phyloP scores from a whole-genome alignment of 2,888 invertebrate species.

The Ectemnius cavifrons region DNA sequence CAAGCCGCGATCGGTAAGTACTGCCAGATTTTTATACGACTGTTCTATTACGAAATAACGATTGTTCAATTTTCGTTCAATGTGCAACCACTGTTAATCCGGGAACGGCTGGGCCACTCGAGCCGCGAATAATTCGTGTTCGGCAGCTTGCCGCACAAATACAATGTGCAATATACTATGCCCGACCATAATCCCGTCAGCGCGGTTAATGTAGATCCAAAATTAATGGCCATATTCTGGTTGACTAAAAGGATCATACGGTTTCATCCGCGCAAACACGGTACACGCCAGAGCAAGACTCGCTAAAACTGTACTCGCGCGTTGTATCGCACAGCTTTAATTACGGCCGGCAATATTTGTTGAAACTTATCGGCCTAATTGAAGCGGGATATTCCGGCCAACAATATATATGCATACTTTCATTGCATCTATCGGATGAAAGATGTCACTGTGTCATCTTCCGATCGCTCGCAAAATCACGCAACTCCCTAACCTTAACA shows the following conservation, averaged over 20 bases:
- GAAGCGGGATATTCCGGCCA: too few relatives aligned
- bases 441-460: too few relatives aligned
- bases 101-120: not conserved
- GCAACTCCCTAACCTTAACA: too few relatives aligned
- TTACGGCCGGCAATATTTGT: slow-evolving; percentile 52
- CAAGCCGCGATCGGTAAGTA: too few relatives aligned
- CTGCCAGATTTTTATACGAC: too few relatives aligned
- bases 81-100: not conserved
- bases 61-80: too few relatives aligned
- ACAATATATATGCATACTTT: too few relatives aligned
- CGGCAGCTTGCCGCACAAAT: slow-evolving; percentile 7
- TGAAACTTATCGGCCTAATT: not conserved
- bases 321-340: slow-evolving; percentile 54
- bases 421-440: too few relatives aligned
- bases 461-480: too few relatives aligned
- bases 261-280: slow-evolving; percentile 3
- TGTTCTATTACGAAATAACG: too few relatives aligned
- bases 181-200: slow-evolving; percentile 3
- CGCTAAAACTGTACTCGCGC: slow-evolving; percentile 39
- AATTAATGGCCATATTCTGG: slow-evolving; percentile 9
- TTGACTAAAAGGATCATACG: slow-evolving; percentile 2
- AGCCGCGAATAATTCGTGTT: not conserved
- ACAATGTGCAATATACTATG: slow-evolving; percentile 7
- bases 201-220: slow-evolving; percentile 9
- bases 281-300: slow-evolving; percentile 2